Conservation (phyloP, 2,888 invertebrate genomes). For the Cryptocephalus moraei region DNA sequence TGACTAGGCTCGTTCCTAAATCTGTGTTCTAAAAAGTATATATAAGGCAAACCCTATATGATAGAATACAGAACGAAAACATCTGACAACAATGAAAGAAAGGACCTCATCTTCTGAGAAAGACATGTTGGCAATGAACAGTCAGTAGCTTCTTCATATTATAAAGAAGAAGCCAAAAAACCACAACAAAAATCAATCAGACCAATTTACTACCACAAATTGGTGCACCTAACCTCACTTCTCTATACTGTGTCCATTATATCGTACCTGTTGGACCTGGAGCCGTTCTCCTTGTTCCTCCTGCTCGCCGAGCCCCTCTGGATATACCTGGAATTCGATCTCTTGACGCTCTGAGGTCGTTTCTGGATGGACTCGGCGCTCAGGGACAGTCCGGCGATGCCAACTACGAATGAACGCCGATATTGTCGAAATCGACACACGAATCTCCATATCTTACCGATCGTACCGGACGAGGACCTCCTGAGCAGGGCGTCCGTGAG, state of each 20-base stretch:
- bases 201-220: too few species aligned
- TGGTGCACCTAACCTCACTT: too few species aligned
- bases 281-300: slow-evolving; percentile 48
- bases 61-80: too few species aligned
- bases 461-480: slow-evolving; percentile 47
- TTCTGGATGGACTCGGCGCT: slow-evolving; percentile 55
- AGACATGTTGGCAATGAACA: too few species aligned
- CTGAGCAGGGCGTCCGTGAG: slow-evolving; percentile 36
- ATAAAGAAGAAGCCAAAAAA: too few species aligned
- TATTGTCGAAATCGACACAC: not conserved
- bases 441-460: slow-evolving; percentile 35
- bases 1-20: too few species aligned
- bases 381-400: slow-evolving; percentile 49
- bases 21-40: too few species aligned
- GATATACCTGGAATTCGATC: slow-evolving; percentile 44
- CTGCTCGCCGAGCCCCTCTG: slow-evolving; percentile 43
- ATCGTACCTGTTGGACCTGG: slow-evolving; percentile 34
- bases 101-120: too few species aligned
- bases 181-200: too few species aligned
- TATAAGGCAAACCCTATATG: too few species aligned
- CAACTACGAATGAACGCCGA: slow-evolving; percentile 28
- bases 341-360: slow-evolving; percentile 43
- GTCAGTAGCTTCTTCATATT: too few species aligned
- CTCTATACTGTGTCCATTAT: not conserved
- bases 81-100: too few species aligned